Conservation (phyloP, 2,113 vertebrate species). For the Esox niger region DNA sequence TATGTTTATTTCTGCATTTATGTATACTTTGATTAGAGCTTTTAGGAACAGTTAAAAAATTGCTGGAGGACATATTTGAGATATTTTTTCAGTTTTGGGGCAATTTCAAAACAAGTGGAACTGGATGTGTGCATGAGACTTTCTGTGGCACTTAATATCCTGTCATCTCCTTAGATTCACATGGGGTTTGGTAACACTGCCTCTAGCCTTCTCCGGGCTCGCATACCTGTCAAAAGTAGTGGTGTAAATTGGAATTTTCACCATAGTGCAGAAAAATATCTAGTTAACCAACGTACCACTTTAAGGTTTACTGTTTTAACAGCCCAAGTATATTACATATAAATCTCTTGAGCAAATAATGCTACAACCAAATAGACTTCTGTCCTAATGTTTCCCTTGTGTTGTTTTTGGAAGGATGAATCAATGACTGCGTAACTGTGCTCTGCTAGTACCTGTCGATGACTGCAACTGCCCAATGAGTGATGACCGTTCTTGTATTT, state of each 20-base stretch:
- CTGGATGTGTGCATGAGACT: too few species aligned
- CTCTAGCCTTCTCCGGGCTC: neutral
- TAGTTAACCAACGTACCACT: slow-evolving; percentile 4
- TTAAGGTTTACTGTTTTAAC: neutral
- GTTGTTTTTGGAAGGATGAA: too few species aligned
- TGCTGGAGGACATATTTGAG: too few species aligned
- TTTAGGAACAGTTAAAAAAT: too few species aligned
- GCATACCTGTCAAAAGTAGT: neutral
- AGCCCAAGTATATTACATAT: neutral
- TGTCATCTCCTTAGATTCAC: neutral
- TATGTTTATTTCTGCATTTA: too few species aligned
- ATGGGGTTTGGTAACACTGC: neutral
- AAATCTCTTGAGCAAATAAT: too few species aligned
- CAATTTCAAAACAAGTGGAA: too few species aligned
- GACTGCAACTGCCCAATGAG: neutral
- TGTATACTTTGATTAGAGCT: too few species aligned
- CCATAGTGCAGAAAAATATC: slow-evolving; percentile 13
- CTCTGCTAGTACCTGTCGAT: neutral
- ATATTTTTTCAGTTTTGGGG: too few species aligned
- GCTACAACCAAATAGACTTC: too few species aligned
- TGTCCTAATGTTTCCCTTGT: too few species aligned
- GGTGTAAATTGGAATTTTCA: slow-evolving; percentile 37
- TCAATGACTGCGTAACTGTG: neutral
- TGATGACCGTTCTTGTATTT: neutral
- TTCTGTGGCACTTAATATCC: neutral